A percentile compares a stretch with the other conserved stretches of the same genome.
Conservation (phyloP, 2,888 invertebrate genomes). For the Rhagonycha lutea region DNA sequence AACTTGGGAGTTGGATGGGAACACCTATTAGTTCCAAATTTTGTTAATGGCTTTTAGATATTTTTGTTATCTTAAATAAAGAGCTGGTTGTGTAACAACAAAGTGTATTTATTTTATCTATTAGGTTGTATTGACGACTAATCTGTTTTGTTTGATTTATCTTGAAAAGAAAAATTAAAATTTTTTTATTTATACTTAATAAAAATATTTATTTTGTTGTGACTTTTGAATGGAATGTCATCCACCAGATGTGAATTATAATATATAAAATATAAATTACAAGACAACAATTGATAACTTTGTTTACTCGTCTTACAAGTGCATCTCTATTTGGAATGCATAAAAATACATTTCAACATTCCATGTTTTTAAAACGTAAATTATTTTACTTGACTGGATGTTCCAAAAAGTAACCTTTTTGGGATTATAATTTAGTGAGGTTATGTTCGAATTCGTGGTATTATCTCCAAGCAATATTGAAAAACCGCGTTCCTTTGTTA, state of each 20-base stretch:
- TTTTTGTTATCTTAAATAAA: neutral
- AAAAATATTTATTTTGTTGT: neutral
- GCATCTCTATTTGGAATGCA: neutral
- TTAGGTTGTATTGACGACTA: neutral
- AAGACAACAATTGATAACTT: conserved; percentile 1
- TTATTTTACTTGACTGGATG: neutral
- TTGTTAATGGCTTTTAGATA: neutral
- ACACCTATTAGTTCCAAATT: neutral
- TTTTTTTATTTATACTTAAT: neutral
- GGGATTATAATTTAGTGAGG: neutral
- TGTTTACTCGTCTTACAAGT: neutral
- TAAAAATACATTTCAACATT: neutral
- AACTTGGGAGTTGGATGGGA: neutral
- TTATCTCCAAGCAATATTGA: neutral
- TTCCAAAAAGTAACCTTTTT: neutral
- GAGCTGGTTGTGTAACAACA: neutral
- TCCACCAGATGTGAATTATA: conserved; percentile 6
- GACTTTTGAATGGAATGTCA: neutral
- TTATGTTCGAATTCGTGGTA: neutral
- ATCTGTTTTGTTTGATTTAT: neutral
- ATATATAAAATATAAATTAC: neutral
- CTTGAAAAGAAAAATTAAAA: neutral
- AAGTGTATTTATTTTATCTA: neutral
- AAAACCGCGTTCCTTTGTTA: neutral
- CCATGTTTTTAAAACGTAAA: neutral